Base-by-base conservation (phyloP, 2,113 vertebrate genomes). In the Sebastes fasciatus region DNA sequence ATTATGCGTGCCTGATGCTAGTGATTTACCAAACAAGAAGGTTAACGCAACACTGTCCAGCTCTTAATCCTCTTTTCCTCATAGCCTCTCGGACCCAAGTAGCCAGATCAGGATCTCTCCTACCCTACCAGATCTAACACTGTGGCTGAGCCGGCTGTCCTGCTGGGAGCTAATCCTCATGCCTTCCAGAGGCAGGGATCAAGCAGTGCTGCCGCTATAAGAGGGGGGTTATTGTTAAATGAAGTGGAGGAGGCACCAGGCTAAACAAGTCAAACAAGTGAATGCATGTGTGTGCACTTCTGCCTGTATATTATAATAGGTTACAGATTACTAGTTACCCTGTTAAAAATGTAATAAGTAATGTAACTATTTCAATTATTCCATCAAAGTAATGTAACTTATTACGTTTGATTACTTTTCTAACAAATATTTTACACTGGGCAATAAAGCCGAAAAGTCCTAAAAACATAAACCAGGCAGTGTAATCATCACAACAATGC, bases 1-100 rank as follows among this genome's bases (percentile, higher is more conserved):
- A 83, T 83, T 77, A 80, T 23, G 12, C 43, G 45, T 19, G 46
- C 58, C 65, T 65, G 52, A 81, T 80, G 78, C 26, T n/a, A 52
- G 40, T 49, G 55, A 89, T 66, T 69, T 19, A 65, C 63, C 23
- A 75, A 83, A 72, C 70, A 77, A 77, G 63, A 45, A 57, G 4
- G 58, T 82, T 84, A 86, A 81, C 74, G 48, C 54, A 23, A 69
- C 65, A 74, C 77, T 13, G 17, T 17, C 75, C 4, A 46, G 34
- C 76, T 77, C 49, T 77, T 83, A 84, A 86, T 89, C 80, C 74
- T 81, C 80, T 84, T 77, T 70, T 49, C 45, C 49, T 57, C 21
- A 14, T 14, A 21, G 16, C 52, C 64, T 52, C 43, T 61, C 40
- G 42, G n/a, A 17, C 3, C 52, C 74, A 84, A 87, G 74, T 74